Base-by-base conservation (phyloP, 2,113 vertebrate genomes). In the Fulmarus glacialis region DNA sequence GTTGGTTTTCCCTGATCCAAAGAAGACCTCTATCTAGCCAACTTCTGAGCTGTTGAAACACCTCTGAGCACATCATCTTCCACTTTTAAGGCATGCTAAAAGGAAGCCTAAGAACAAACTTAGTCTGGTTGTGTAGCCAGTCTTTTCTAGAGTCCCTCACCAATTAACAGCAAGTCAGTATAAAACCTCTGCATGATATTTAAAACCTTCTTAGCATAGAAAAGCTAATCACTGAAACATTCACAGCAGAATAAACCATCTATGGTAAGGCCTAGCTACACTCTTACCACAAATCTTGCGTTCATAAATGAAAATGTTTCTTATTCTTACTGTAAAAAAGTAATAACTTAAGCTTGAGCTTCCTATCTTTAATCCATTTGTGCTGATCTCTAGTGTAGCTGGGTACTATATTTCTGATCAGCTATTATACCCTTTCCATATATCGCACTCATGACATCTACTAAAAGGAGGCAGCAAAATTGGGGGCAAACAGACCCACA, bases 401-500 rank as follows among this genome's bases (percentile, higher is more conserved):
- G 93, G 59, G 42, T 82, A 5, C 30, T 36, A 4, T 24, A 17
- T 68, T 70, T 85, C 56, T 96, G 74, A 93, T 64, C 71, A 86
- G 27, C 62, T 85, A 64, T 82, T 91, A 91, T 32, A 90, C 82
- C 82, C n/a, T 90, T 82, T 47, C 53, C 82, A 93, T 56, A 45
- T 30, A 96, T 83, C 8, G 20, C 67, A 94, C 92, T 45, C 59
- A 32, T 88, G 93, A 91, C 96, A 96, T 91, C 87, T 86, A 29
- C 82, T 93, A 85, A 92, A 93, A 95, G 66, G 53, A 97, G 96
- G 90, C 82, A 97, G 87, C 90, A 93, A 93, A 94, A 96, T 88
- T 96, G 87, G 95, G 93, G 95, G 96, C 84, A 97, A 96, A 96
- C 96, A 97, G 97, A 93, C 97, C 97, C 97, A 97, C 97, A 91